A percentile compares a stretch with the other conserved stretches of the same genome.
These are phyloP conservation scores for Centropus bengalensis DNA, from an alignment of 2,113 vertebrate species.

Conservation along the genomic window DNA sequence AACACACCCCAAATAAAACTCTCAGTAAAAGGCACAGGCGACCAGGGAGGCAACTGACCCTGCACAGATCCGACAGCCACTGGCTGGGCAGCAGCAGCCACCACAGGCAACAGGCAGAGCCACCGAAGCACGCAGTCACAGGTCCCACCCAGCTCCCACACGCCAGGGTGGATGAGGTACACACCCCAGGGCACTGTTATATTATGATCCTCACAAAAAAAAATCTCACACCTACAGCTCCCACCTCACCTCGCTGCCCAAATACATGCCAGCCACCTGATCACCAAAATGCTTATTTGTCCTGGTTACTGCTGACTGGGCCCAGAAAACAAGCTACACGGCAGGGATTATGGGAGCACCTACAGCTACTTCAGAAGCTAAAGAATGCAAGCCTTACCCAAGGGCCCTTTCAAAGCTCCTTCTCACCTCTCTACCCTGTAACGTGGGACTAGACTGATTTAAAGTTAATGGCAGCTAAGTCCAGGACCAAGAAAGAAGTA, in stretches of 20 bases:
- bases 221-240: neutral
- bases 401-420: constrained; percentile 2
- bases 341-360: neutral
- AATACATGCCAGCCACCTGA: neutral
- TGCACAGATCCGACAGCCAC: neutral
- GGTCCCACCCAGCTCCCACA: neutral
- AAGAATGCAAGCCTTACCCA: neutral
- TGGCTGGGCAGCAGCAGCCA: neutral
- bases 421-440: neutral
- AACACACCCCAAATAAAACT: neutral
- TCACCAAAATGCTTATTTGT: neutral
- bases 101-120: neutral
- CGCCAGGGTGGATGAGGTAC: neutral
- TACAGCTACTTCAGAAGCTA: neutral
- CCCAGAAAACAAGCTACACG: neutral
- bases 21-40: neutral
- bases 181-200: neutral
- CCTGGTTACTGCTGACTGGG: neutral
- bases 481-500: constrained; percentile 1
- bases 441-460: neutral
- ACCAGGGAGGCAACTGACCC: neutral
- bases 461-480: neutral
- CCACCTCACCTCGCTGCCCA: neutral
- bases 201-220: neutral
- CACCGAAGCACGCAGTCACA: neutral